Conservation (phyloP, 2,113 vertebrate genomes). For the Calyptommatus sinebrachiatus region DNA sequence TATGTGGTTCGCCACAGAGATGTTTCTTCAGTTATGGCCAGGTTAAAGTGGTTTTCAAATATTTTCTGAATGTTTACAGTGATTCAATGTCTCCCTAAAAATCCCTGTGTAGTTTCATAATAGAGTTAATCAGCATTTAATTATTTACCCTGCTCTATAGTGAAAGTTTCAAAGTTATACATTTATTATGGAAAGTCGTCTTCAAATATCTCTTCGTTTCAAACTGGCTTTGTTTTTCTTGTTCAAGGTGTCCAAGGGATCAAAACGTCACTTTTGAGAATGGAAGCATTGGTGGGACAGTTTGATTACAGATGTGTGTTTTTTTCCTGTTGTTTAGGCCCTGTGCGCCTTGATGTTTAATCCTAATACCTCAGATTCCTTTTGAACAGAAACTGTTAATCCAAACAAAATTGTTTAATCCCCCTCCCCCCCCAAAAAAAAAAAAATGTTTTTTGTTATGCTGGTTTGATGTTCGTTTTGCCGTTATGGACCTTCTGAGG, state of each 20-base stretch:
- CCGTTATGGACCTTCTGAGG: no score
- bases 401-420: no score
- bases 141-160: not conserved
- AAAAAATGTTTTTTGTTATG: no score
- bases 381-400: no score
- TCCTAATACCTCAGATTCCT: no score
- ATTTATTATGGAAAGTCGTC: not conserved
- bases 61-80: no score
- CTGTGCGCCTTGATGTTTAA: no score
- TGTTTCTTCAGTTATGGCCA: not conserved
- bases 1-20: no score
- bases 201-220: not conserved
- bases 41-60: not conserved
- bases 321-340: no score
- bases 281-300: not conserved
- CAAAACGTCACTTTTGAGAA: not conserved
- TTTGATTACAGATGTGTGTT: not conserved
- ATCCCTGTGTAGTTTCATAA: not conserved
- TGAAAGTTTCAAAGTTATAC: not conserved
- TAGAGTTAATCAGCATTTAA: not conserved
- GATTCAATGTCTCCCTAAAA: not conserved
- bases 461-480: no score
- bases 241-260: not conserved
- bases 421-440: no score
- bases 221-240: not conserved